A percentile compares a stretch with the other conserved stretches of the same genome.
phyloP scores from a whole-genome alignment of 1,140 invertebrate genomes.

The Saccostrea cuccullata region DNA sequence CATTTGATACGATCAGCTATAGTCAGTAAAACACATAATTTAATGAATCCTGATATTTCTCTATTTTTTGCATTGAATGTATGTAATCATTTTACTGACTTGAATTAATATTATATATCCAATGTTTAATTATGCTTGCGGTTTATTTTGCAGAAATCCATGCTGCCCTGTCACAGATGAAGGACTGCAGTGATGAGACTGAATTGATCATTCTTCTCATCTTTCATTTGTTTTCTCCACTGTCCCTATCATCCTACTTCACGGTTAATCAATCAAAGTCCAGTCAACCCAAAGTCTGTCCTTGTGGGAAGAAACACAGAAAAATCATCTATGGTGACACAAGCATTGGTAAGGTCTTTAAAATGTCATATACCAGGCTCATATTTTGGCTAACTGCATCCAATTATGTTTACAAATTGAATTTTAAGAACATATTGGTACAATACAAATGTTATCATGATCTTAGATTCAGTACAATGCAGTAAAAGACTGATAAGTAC shows the following conservation, averaged over 20 bases:
- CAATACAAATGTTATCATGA: no score
- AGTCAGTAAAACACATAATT: neutral
- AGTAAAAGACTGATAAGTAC: no score
- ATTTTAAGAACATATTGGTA: no score
- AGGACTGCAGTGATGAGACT: slow-evolving; percentile 31
- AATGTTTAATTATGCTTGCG: neutral
- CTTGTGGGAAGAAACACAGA: neutral
- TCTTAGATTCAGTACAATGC: no score
- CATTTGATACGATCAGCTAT: neutral
- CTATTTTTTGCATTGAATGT: neutral
- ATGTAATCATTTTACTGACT: neutral
- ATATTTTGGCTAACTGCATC: no score
- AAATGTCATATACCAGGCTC: no score
- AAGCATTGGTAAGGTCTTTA: neutral
- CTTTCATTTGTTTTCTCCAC: slow-evolving; percentile 26
- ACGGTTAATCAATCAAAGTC: slow-evolving; percentile 20
- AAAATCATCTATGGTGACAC: slow-evolving; percentile 1
- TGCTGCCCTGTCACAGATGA: neutral
- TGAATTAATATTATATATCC: neutral
- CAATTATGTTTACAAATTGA: no score
- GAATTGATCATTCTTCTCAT: slow-evolving; percentile 15
- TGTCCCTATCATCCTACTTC: slow-evolving; percentile 10
- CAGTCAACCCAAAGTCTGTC: neutral
- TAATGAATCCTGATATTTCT: neutral
- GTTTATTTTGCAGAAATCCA: slow-evolving; percentile 37